phyloP scores from a whole-genome alignment of 2,113 vertebrate genomes.

The Malaclemys terrapin region DNA sequence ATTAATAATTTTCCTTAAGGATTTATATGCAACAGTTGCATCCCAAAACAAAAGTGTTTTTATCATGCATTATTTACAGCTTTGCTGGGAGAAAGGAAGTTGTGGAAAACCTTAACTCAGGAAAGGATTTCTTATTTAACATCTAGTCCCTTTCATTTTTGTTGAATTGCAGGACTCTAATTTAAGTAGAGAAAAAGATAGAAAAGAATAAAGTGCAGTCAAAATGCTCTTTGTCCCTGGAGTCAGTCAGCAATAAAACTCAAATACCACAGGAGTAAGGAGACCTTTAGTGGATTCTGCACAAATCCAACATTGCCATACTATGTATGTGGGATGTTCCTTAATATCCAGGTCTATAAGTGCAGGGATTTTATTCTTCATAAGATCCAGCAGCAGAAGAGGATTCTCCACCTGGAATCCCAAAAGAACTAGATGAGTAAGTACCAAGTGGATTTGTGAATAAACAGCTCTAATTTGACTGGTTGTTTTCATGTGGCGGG shows the following conservation, averaged over 20 bases:
- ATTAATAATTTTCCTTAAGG: neutral
- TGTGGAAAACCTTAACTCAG: neutral
- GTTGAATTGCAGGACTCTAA: neutral
- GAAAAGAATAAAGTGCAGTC: neutral
- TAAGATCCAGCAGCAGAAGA: neutral
- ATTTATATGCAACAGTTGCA: accelerated
- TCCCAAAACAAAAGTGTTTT: neutral
- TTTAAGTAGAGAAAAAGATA: neutral
- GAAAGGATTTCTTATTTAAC: neutral
- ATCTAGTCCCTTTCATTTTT: neutral
- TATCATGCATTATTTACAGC: neutral
- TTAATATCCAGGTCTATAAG: neutral
- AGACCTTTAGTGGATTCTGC: neutral
- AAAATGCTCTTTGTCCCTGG: neutral
- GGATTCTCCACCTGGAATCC: accelerated
- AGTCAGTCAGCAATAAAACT: neutral
- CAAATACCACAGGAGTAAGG: neutral
- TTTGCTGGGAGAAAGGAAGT: neutral
- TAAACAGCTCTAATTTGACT: neutral
- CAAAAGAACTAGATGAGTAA: neutral
- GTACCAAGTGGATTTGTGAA: neutral
- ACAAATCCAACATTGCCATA: neutral
- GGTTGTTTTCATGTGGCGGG: neutral
- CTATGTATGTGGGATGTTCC: neutral
- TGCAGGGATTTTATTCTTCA: neutral